Evolutionary conservation across 2,888 invertebrate genomes (phyloP), one percentile per base, ranked within the genome.

Genomic region (Yponomeuta sedellus): DNA sequence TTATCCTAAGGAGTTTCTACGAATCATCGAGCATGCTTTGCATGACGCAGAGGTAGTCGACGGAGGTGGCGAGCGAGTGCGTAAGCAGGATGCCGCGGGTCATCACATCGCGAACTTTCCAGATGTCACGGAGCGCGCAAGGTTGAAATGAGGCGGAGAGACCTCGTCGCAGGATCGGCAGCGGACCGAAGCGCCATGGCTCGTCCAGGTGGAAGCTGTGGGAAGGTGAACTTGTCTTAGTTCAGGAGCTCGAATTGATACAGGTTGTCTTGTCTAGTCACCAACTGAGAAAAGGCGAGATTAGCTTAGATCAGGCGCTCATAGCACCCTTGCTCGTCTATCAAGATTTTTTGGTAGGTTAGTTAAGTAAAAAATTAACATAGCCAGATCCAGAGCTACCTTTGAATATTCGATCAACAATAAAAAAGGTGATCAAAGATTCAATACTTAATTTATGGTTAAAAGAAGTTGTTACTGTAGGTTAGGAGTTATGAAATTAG

Each of bases 11-110:
- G 72, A 68, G 65, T 69, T 66, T 52, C 16, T 34, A 63, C 19
- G 20, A 12, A 67, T 90, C 89, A 57, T 91, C 90, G 4, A 91
- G 79, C 1, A 91, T 74, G 1, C 88, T 86, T 69, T 90, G 91
- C 87, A 91, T 89, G 64, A 91, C 90, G 67, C 87, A 88, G 8
- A 91, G 77, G 70, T 91, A 91, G 74, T 91, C 91, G 3, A 91
- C 82, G 10, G 91, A 89, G 4, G 91, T 91, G 28, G 91, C 90
- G 4, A 91, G 77, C 0, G 91, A 91, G 73, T 91, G 90, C 0
- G 81, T 80, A 1, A 91, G 82, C 19, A 91, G 77, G 28, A 91
- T 83, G 20, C 83, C 85, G 20, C 91, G 76, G 0, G 88, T 87
- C 28, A 91, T 74, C n/a, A 88, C 85, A 66, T 91, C 91, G 8